phyloP scores from a whole-genome alignment of 2,797 vertebrate species.

The Channallabes apus region DNA sequence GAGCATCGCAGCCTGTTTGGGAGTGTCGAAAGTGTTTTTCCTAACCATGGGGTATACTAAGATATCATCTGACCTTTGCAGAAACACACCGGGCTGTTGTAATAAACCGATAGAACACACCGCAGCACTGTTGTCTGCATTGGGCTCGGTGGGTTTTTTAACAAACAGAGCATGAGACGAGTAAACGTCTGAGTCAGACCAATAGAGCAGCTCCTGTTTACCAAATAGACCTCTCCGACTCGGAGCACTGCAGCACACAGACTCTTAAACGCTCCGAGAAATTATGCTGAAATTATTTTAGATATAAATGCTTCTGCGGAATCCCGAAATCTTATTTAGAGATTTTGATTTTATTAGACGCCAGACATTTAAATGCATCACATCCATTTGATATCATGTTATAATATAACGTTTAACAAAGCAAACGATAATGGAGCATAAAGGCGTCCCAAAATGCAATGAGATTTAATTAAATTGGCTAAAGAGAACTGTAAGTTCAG shows the following conservation, averaged over 20 bases:
- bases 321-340: background rate
- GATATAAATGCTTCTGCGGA: background rate
- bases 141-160: constrained; percentile 27
- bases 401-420: constrained; percentile 37
- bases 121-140: constrained; percentile 7
- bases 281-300: background rate
- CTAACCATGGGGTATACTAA: background rate
- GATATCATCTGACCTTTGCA: constrained; percentile 37
- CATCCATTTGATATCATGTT: constrained; percentile 36
- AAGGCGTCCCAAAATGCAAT: constrained; percentile 36
- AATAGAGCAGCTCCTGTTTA: constrained; percentile 35
- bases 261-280: background rate
- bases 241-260: constrained; percentile 20
- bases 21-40: background rate
- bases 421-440: constrained; percentile 44
- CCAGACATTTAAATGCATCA: background rate
- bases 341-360: background rate
- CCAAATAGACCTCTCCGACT: constrained; percentile 35
- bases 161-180: constrained; percentile 46
- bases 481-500: constrained; percentile 40
- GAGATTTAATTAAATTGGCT: constrained; percentile 52
- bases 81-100: constrained; percentile 8
- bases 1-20: background rate
- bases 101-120: constrained; percentile 38
- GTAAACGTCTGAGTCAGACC: constrained; percentile 32